These are phyloP conservation scores for Montipora foliosa DNA, from an alignment of 64 coral and sea anemone species.

Conservation along the genomic window DNA sequence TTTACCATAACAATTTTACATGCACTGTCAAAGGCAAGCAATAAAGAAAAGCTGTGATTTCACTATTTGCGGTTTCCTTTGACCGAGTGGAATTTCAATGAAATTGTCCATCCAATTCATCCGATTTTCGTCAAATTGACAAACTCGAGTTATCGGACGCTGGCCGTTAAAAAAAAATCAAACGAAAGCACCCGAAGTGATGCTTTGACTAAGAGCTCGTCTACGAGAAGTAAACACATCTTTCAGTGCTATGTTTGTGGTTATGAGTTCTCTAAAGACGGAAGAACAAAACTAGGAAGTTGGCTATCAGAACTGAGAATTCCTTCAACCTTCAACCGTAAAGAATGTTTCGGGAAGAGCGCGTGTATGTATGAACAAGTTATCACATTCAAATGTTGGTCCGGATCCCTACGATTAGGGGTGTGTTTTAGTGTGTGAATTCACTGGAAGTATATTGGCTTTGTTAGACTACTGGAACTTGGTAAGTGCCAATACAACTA, in stretches of 20 bases:
- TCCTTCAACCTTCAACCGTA: too few relatives aligned
- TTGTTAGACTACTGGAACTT: not conserved
- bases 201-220: too few relatives aligned
- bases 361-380: too few relatives aligned
- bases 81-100: not conserved
- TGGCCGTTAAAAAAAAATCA: not conserved
- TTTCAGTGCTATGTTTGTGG: not conserved
- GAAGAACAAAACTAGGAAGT: not conserved
- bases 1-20: too few relatives aligned
- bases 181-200: not conserved
- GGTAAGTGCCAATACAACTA: not conserved
- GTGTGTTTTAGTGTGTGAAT: not conserved
- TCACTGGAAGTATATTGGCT: not conserved
- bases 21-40: not conserved
- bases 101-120: not conserved
- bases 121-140: not conserved
- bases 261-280: not conserved
- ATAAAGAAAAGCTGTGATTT: not conserved
- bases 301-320: too few relatives aligned
- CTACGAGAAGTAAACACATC: too few relatives aligned
- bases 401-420: not conserved
- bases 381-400: too few relatives aligned
- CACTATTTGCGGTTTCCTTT: not conserved
- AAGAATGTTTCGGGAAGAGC: too few relatives aligned
- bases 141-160: not conserved